Conservation (phyloP, 2,888 invertebrate genomes). For the Thymelicus sylvestris region DNA sequence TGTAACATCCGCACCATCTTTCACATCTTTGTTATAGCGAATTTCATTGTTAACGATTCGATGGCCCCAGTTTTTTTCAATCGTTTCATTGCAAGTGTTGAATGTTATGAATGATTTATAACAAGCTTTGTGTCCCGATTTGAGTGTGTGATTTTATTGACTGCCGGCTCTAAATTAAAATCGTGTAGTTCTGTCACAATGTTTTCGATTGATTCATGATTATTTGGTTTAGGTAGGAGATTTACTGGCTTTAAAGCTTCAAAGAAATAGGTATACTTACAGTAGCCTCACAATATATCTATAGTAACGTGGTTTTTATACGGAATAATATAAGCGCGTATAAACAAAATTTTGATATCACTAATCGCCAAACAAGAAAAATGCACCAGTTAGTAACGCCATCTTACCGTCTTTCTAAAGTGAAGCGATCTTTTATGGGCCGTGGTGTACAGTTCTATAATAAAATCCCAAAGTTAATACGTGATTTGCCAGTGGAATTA, state of each 20-base stretch:
- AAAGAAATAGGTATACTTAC: too few relatives aligned
- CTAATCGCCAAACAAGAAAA: too few relatives aligned
- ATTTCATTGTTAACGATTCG: constrained; percentile 80
- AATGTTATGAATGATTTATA: constrained; percentile 78
- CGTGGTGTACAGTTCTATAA: too few relatives aligned
- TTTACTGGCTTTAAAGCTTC: constrained; percentile 30
- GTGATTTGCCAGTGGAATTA: too few relatives aligned
- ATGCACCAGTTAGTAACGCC: too few relatives aligned
- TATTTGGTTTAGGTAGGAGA: constrained; percentile 41
- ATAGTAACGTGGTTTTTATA: too few relatives aligned
- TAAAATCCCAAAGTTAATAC: too few relatives aligned
- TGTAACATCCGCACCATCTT: constrained; percentile 7
- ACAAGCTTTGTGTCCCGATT: constrained; percentile 53
- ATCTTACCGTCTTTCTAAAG: too few relatives aligned
- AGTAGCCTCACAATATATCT: too few relatives aligned
- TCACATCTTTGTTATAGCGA: constrained; percentile 68
- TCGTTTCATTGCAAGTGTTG: constrained; percentile 75
- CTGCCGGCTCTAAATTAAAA: constrained; percentile 48
- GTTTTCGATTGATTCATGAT: constrained; percentile 60
- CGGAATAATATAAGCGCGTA: too few relatives aligned
- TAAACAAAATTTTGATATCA: too few relatives aligned
- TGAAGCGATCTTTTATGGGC: too few relatives aligned
- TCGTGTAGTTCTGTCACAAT: constrained; percentile 61
- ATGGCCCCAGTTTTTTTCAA: constrained; percentile 73
- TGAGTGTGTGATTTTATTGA: constrained; percentile 53